Percentiles rank a stretch among this genome's conserved stretches.
Conservation (phyloP, 2,888 invertebrate species). For the Hoplodrina ambigua region DNA sequence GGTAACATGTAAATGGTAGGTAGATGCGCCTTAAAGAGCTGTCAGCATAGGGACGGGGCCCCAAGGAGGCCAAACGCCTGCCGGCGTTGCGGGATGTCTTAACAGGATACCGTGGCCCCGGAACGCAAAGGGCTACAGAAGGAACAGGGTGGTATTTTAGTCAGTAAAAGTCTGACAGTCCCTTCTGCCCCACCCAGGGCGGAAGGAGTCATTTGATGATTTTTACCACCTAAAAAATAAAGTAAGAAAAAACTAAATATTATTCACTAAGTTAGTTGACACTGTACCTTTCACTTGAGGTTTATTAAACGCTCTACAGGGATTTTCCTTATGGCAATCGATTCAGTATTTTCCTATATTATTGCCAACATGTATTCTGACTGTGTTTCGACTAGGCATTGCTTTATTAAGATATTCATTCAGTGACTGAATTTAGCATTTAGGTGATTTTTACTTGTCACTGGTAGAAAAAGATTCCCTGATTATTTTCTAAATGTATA, state of each 20-base stretch:
- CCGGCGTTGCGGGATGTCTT: too few relatives aligned
- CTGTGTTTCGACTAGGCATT: background rate
- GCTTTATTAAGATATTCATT: background rate
- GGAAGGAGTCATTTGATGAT: too few relatives aligned
- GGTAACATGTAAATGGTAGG: too few relatives aligned
- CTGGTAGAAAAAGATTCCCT: background rate
- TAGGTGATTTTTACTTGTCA: background rate
- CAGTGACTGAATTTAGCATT: background rate
- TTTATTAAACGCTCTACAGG: background rate
- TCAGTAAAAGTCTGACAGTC: too few relatives aligned
- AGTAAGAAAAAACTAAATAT: slow-evolving; percentile 1
- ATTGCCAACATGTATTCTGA: slow-evolving; percentile 8
- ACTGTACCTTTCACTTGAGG: background rate
- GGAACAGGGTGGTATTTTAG: too few relatives aligned
- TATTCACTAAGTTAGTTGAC: background rate
- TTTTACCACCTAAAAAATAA: too few relatives aligned
- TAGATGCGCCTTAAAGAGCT: too few relatives aligned
- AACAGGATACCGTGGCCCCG: too few relatives aligned
- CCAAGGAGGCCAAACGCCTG: too few relatives aligned
- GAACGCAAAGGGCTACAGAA: too few relatives aligned
- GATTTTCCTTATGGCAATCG: background rate
- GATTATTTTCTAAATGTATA: background rate
- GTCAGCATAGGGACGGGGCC: too few relatives aligned
- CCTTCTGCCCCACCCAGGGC: too few relatives aligned
- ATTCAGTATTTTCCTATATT: slow-evolving; percentile 18